Conservation (phyloP, 1,140 invertebrate species). For the Laupala kohalensis region DNA sequence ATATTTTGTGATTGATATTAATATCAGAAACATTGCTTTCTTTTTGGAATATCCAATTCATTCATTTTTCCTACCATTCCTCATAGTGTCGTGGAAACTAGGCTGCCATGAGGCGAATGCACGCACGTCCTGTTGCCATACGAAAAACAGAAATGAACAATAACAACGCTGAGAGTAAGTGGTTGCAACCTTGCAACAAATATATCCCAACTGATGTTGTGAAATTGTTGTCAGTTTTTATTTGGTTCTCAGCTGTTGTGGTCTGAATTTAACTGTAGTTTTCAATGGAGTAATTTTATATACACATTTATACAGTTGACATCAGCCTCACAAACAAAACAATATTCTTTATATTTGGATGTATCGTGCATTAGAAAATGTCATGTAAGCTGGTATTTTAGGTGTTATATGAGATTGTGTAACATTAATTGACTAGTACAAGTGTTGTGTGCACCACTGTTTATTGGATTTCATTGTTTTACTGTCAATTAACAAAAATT, state of each 20-base stretch:
- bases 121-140: slow-evolving; percentile 2
- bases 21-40: neutral
- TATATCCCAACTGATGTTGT: neutral
- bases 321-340: neutral
- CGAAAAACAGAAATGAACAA: slow-evolving; percentile 4
- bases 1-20: neutral
- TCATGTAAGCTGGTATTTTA: neutral
- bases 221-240: neutral
- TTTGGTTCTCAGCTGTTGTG: neutral
- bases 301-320: neutral
- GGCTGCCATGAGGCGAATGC: slow-evolving; percentile 8
- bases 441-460: neutral
- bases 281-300: neutral
- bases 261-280: neutral
- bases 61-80: slow-evolving; percentile 12
- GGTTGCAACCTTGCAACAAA: neutral
- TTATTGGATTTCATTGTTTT: neutral
- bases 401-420: neutral
- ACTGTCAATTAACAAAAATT: neutral
- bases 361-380: neutral
- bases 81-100: slow-evolving; percentile 12
- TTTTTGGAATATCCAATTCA: neutral
- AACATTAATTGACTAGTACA: neutral
- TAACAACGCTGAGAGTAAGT: slow-evolving; percentile 2
- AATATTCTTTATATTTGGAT: neutral